A percentile compares a stretch with the other conserved stretches of the same genome.
Conservation (phyloP, 1,140 invertebrate genomes). For the Panagrolaimus sp. region DNA sequence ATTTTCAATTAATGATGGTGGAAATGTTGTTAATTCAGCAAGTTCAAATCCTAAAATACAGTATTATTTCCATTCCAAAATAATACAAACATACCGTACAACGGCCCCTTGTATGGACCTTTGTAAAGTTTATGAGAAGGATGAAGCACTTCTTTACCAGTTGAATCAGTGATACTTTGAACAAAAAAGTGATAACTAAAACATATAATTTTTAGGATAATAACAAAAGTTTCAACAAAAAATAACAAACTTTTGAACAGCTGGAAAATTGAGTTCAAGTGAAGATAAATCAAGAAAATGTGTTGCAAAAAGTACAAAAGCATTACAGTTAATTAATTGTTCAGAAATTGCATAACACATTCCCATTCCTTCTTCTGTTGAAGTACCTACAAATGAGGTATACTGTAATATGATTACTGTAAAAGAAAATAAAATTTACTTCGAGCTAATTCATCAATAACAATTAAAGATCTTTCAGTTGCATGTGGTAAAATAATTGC, state of each 20-base stretch:
- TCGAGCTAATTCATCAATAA: constrained; percentile 50
- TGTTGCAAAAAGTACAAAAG: constrained; percentile 49
- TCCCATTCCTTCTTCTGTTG: constrained; percentile 44
- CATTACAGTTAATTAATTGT: constrained; percentile 29
- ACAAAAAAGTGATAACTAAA: constrained; percentile 45
- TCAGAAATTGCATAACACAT: constrained; percentile 47
- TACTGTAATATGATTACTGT: background rate
- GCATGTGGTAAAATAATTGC: constrained; percentile 40
- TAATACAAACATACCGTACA: constrained; percentile 35
- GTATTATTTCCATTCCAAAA: constrained; percentile 13
- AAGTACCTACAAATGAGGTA: constrained; percentile 37
- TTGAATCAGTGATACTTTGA: background rate
- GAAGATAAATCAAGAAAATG: constrained; percentile 41
- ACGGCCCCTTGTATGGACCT: constrained; percentile 39
- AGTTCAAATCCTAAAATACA: constrained; percentile 39
- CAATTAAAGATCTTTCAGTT: constrained; percentile 38
- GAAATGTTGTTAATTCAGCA: constrained; percentile 39
- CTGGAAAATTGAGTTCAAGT: constrained; percentile 32
- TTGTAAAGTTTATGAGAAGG: constrained; percentile 32
- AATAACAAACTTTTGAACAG: constrained; percentile 35
- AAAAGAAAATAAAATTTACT: constrained; percentile 27
- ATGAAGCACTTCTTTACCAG: constrained; percentile 27
- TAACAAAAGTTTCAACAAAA: background rate
- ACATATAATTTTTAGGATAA: background rate
- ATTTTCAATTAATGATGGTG: constrained; percentile 19